Evolutionary conservation across 2,113 vertebrate species (phyloP).

Genomic region (Telmatochromis sp.): DNA sequence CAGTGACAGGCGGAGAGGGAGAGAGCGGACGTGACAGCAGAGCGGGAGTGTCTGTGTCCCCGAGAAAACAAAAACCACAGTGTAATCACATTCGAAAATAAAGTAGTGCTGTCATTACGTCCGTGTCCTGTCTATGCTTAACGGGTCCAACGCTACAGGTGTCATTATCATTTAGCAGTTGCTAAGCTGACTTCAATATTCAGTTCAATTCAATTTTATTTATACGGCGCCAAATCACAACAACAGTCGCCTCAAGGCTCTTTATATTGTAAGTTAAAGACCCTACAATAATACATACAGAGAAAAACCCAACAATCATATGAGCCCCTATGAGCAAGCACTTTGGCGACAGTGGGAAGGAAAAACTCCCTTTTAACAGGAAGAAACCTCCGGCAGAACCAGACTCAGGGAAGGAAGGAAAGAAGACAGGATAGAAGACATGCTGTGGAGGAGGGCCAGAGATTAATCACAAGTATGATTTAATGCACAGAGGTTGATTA

Average conservation of each 20-base stretch:
- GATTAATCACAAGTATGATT: not conserved
- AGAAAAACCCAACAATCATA: not conserved
- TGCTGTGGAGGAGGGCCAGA: not conserved
- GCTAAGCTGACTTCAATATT: not conserved
- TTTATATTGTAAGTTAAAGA: not conserved
- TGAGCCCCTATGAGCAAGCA: not conserved
- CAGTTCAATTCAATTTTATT: not conserved
- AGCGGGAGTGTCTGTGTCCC: not conserved
- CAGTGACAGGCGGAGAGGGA: not conserved
- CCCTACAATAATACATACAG: not conserved
- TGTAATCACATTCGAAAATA: not conserved
- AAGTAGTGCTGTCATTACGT: not conserved
- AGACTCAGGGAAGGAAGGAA: not conserved
- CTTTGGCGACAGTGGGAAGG: not conserved
- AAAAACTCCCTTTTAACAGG: not conserved
- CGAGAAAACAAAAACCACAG: not conserved
- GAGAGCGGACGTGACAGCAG: too few relatives aligned
- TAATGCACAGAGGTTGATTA: not conserved
- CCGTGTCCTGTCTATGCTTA: not conserved
- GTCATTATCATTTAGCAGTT: not conserved
- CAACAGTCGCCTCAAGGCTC: not conserved
- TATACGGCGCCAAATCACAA: not conserved
- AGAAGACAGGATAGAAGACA: not conserved
- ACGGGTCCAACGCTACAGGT: not conserved
- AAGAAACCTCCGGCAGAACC: accelerated